These are phyloP conservation scores for Colistium nudipinnis DNA, from an alignment of 2,113 vertebrate species.

Conservation along the genomic window DNA sequence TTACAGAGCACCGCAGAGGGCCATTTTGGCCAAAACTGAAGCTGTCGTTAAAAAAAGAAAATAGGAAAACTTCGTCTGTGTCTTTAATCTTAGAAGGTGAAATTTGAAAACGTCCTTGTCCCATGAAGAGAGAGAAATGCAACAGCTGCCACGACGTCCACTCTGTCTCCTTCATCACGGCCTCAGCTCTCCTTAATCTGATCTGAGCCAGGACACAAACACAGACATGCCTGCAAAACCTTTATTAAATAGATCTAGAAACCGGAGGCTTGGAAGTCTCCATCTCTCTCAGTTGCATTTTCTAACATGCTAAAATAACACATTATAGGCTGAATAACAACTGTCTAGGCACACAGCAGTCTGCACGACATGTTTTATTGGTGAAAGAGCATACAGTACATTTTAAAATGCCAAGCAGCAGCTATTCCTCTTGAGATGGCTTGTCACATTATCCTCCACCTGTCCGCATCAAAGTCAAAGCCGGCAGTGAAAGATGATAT, in stretches of 20 bases:
- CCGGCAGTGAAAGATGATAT: slow-evolving; percentile 56
- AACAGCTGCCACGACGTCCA: slow-evolving; percentile 60
- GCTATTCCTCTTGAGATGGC: slow-evolving; percentile 17
- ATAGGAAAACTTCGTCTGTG: background rate
- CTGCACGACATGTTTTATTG: slow-evolving; percentile 20
- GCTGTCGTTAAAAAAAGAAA: background rate
- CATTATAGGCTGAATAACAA: background rate
- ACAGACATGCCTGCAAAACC: slow-evolving; percentile 6
- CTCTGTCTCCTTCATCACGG: slow-evolving; percentile 28
- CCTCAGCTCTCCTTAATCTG: slow-evolving; percentile 38
- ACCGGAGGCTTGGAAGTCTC: background rate
- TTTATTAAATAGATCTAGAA: background rate
- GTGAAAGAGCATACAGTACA: slow-evolving; percentile 14
- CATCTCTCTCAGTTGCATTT: background rate
- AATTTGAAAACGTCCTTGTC: slow-evolving; percentile 10
- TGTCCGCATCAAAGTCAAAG: slow-evolving; percentile 50
- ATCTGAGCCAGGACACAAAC: slow-evolving; percentile 16
- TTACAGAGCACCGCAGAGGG: slow-evolving; percentile 9
- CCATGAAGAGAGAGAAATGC: slow-evolving; percentile 23
- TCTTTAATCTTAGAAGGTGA: slow-evolving; percentile 24
- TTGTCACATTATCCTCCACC: slow-evolving; percentile 59
- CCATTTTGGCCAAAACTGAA: slow-evolving; percentile 3
- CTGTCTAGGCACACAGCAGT: background rate
- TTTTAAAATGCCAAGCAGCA: slow-evolving; percentile 26
- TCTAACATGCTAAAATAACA: background rate